Evolutionary conservation across 2,888 invertebrate species (phyloP), one percentile per base, ranked within the genome.

Genomic region (Campaea margaritaria): DNA sequence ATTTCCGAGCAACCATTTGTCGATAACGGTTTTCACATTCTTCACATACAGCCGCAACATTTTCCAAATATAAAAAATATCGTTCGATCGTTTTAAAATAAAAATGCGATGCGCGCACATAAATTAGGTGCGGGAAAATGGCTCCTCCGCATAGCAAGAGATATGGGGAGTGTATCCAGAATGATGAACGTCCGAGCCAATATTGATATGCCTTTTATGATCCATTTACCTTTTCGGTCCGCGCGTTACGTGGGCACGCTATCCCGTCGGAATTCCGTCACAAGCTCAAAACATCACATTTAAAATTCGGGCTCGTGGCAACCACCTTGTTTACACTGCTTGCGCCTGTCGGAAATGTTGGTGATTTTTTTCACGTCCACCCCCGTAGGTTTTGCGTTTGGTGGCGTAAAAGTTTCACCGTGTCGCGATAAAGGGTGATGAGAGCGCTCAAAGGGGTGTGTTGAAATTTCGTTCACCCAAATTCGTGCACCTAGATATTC

Each of bases 181-280:
- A 81, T 85, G 84, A 86, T 85, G 86, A 79, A 85, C 82, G 83
- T 78, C 77, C 82, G 78, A 86, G 86, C 89, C 88, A 89, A 88
- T 89, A 90, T 89, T 89, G 91, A 90, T 89, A 89, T 82, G 83
- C 79, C 76, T 89, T 89, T 69, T 90, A 90, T 90, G 86, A 86
- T 83, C 88, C 87, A 89, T 89, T 90, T 87, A 88, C 89, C 85
- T 89, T 89, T 88, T 85, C 72, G 81, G 81, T 72, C 72, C 42
- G 77, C 78, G 76, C 72, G 79, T 75, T 73, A 73, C 74, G 75
- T 67, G 68, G 31, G 31, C 31, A 31, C 9, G 69, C 65, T 74
- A 73, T 65, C 66, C 74, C 78, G 74, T 68, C 81, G 84, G 85
- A 86, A 83, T 83, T 87, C 84, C 86, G 83, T 67, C 75, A 66